Evolutionary conservation across 2,797 vertebrate species (phyloP).

Genomic region (Sciaenops ocellatus): DNA sequence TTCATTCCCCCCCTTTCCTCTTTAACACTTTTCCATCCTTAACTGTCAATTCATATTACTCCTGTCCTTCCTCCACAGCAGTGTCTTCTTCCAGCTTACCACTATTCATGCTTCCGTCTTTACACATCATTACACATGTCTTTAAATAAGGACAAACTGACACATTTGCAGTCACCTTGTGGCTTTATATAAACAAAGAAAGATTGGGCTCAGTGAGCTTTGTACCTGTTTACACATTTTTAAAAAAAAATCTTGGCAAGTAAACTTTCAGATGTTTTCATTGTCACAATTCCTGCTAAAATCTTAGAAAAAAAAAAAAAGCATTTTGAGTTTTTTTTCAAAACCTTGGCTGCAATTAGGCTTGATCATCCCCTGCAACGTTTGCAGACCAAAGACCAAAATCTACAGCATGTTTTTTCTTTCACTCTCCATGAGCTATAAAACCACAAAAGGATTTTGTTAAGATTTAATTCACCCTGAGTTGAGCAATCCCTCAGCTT

Average conservation of each 20-base stretch:
- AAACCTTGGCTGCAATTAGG: constrained; percentile 24
- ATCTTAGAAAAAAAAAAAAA: constrained; percentile 15
- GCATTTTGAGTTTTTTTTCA: background rate
- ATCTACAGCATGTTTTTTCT: constrained; percentile 27
- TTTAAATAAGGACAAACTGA: constrained; percentile 36
- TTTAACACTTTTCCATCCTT: constrained; percentile 26
- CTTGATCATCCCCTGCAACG: background rate
- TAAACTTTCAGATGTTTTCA: constrained; percentile 21
- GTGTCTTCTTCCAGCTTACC: background rate
- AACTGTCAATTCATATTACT: constrained; percentile 40
- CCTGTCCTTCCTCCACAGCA: constrained; percentile 17
- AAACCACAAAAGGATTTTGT: constrained; percentile 54
- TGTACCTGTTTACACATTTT: constrained; percentile 26
- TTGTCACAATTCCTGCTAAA: constrained; percentile 17
- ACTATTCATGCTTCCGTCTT: constrained; percentile 23
- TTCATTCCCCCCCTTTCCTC: constrained; percentile 3
- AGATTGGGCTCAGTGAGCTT: background rate
- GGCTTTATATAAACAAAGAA: constrained; percentile 30
- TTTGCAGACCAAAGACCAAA: constrained; percentile 36
- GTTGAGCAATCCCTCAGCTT: constrained; percentile 45
- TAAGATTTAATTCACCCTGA: constrained; percentile 37
- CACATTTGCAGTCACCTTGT: constrained; percentile 20
- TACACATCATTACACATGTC: constrained; percentile 27
- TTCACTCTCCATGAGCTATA: constrained; percentile 34
- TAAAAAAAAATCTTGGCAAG: constrained; percentile 1